phyloP scores from a whole-genome alignment of 1,140 invertebrate genomes.

The Cepaea nemoralis region DNA sequence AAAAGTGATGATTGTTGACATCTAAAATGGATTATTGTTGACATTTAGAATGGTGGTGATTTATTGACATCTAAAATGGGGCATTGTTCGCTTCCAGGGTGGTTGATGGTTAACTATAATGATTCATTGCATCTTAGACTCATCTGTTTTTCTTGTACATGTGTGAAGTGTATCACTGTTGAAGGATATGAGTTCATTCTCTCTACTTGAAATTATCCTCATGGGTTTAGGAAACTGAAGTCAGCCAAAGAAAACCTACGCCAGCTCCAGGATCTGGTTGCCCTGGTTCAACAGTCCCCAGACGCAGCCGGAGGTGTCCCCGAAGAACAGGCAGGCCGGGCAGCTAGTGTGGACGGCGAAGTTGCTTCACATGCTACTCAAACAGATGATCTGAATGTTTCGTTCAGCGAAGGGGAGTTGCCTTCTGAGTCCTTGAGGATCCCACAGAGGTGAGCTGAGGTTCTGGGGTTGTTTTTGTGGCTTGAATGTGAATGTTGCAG shows the following conservation, averaged over 20 bases:
- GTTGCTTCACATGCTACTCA: slow-evolving; percentile 43
- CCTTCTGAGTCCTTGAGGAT: slow-evolving; percentile 29
- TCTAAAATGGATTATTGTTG: too few relatives aligned
- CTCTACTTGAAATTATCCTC: too few relatives aligned
- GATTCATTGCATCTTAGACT: too few relatives aligned
- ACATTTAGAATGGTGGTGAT: too few relatives aligned
- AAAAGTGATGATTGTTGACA: too few relatives aligned
- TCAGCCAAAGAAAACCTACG: slow-evolving; percentile 68
- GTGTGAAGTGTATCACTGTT: too few relatives aligned
- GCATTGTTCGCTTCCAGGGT: too few relatives aligned
- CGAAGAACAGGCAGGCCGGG: slow-evolving; percentile 53
- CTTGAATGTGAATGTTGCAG: too few relatives aligned
- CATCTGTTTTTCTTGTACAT: too few relatives aligned
- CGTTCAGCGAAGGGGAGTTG: slow-evolving; percentile 58
- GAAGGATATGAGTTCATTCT: too few relatives aligned
- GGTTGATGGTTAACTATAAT: too few relatives aligned
- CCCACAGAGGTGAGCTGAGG: slow-evolving; percentile 8
- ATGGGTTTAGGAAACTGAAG: slow-evolving; percentile 67
- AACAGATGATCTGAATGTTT: slow-evolving; percentile 51
- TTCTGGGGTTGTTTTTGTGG: background rate
- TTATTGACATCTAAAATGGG: too few relatives aligned
- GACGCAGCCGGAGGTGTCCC: slow-evolving; percentile 55
- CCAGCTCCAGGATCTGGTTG: slow-evolving; percentile 67
- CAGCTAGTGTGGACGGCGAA: slow-evolving; percentile 54
- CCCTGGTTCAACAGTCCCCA: slow-evolving; percentile 64